Base-by-base conservation (phyloP, 2,113 vertebrate genomes). In the Osmerus eperlanus region DNA sequence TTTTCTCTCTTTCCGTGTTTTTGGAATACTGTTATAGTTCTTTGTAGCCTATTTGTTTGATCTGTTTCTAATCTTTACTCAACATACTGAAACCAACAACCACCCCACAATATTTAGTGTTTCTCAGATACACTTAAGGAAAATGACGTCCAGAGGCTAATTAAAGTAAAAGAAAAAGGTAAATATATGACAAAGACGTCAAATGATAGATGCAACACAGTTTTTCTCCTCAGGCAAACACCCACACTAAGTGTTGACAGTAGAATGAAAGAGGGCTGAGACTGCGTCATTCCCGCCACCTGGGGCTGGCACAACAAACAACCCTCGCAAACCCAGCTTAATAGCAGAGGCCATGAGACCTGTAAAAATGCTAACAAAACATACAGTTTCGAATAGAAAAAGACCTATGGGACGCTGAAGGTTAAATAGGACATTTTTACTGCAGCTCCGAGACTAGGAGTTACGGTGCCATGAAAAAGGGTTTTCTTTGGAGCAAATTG, bases 231-330 rank as follows among this genome's bases (percentile, higher is more conserved):
- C 72, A 66, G 81, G 83, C 82, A 32, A 64, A 78, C 81, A 47
- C 83, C 80, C 77, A 82, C 78, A 81, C 86, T 83, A 83, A 68
- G 52, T 66, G 63, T 73, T 67, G 81, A 78, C 85, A 78, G 78
- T 67, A 75, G 78, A 84, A 83, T 5, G 72, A 63, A 60, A 71
- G 71, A 71, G 72, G 65, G 73, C 56, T 62, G 75, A 70, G 71
- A 23, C 58, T 23, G 58, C 18, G 11, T 78, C 82, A 72, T 74
- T 75, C 52, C 55, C 84, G 76, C 73, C 81, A 80, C 73, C 69
- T 59, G 80, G 77, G 77, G 79, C 66, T 78, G 12, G 58, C 71
- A 56, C 77, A 78, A 74, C 54, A 78, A 80, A 81, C 76, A 75
- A 65, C 65, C 71, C 76, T 76, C 72, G 72, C 56, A 59, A 71